These are phyloP conservation scores for Fabriciana adippe DNA, from an alignment of 2,888 invertebrate species.

Conservation along the genomic window DNA sequence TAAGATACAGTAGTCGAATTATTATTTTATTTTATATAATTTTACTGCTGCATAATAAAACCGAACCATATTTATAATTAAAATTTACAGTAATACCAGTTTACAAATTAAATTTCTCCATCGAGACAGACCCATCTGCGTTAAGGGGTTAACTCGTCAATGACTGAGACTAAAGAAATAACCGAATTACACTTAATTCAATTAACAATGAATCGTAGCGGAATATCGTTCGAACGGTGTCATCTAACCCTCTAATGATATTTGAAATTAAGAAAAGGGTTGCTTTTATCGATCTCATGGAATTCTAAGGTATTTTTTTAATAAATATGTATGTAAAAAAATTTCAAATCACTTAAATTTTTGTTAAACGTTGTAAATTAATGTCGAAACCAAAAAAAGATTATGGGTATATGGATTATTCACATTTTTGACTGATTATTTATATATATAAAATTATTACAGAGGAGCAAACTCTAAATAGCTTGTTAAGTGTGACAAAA, in stretches of 20 bases:
- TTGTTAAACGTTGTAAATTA: too few species aligned
- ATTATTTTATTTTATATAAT: constrained; percentile 2
- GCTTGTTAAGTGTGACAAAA: constrained; percentile 37
- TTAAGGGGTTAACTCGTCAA: constrained; percentile 65
- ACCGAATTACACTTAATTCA: constrained; percentile 67
- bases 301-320: constrained; percentile 1
- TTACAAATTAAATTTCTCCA: constrained; percentile 51
- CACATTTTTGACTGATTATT: too few species aligned
- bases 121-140: constrained; percentile 58
- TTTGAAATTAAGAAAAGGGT: constrained; percentile 37
- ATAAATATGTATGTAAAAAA: not conserved
- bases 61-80: constrained; percentile 41
- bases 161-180: constrained; percentile 57
- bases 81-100: constrained; percentile 46
- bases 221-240: constrained; percentile 68
- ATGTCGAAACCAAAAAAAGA: too few species aligned
- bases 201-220: constrained; percentile 66
- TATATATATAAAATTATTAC: constrained; percentile 7
- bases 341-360: too few species aligned
- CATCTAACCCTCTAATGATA: constrained; percentile 61
- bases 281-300: constrained; percentile 4
- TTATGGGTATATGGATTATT: too few species aligned
- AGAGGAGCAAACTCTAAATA: constrained; percentile 26
- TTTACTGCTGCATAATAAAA: constrained; percentile 7
- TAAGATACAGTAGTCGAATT: not conserved